A percentile compares a stretch with the other conserved stretches of the same genome.
These are phyloP conservation scores for Picus viridis DNA, from an alignment of 2,797 vertebrate species.

Conservation along the genomic window DNA sequence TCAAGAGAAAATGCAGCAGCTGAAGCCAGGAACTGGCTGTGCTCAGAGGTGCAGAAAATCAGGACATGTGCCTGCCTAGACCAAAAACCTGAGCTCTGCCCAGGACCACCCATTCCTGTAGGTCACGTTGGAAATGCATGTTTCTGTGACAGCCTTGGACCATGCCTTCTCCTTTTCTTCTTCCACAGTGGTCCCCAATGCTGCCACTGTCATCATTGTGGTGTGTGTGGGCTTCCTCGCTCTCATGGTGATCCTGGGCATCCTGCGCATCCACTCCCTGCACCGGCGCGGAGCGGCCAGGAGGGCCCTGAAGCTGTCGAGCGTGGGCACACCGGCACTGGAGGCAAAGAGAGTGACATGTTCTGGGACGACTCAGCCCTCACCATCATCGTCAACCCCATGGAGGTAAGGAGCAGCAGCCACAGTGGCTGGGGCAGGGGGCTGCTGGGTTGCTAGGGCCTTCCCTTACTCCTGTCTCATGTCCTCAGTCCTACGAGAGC, in stretches of 20 bases:
- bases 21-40: background rate
- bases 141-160: background rate
- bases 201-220: constrained; percentile 97
- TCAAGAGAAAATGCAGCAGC: background rate
- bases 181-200: constrained; percentile 89
- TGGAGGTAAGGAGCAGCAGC: constrained; percentile 87
- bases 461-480: background rate
- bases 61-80: background rate
- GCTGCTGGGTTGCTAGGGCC: background rate
- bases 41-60: background rate
- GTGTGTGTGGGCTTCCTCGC: constrained; percentile 97
- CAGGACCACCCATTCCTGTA: background rate
- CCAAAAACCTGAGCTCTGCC: background rate
- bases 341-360: constrained; percentile 84
- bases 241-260: constrained; percentile 95
- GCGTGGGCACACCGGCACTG: background rate
- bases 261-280: constrained; percentile 95
- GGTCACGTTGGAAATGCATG: background rate
- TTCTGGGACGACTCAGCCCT: constrained; percentile 98
- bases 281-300: constrained; percentile 85
- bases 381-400: constrained; percentile 98
- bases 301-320: constrained; percentile 58
- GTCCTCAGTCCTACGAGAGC: constrained; percentile 54
- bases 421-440: background rate
- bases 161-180: accelerated